A percentile compares a stretch with the other conserved stretches of the same genome.
These are phyloP conservation scores for Tachystola acroxantha DNA, from an alignment of 2,888 invertebrate species.

Conservation along the genomic window DNA sequence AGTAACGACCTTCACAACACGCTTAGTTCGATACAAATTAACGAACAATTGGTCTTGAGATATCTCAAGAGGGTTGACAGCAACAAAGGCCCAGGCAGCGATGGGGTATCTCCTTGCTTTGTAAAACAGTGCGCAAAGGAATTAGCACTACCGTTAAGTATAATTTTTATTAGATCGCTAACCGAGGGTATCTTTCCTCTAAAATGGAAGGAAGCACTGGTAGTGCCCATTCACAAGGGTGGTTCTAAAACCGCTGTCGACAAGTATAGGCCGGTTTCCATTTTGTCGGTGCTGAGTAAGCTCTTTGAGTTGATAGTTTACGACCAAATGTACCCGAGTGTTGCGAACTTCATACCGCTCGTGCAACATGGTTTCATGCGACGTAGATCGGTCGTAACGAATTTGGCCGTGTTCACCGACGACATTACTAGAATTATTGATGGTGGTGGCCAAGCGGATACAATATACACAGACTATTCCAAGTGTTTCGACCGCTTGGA, in stretches of 20 bases:
- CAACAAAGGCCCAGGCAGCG: slow-evolving; percentile 3
- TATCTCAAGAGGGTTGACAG: neutral
- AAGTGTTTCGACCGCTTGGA: too few species aligned
- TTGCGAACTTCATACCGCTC: neutral
- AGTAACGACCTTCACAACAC: too few species aligned
- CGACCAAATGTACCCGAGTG: neutral
- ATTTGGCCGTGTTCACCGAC: neutral
- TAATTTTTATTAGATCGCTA: slow-evolving; percentile 1
- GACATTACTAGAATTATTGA: neutral
- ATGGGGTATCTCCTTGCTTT: neutral
- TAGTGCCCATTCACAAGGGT: slow-evolving; percentile 8
- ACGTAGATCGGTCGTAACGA: neutral
- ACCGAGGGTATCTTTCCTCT: slow-evolving; percentile 2
- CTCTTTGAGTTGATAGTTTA: slow-evolving; percentile 2
- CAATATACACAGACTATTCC: too few species aligned
- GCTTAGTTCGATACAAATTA: neutral
- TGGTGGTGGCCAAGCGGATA: too few species aligned
- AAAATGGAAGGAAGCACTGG: slow-evolving; percentile 6
- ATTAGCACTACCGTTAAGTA: neutral
- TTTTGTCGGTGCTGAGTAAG: slow-evolving; percentile 6
- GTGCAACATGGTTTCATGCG: slow-evolving; percentile 6
- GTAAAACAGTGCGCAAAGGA: neutral
- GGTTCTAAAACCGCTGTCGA: slow-evolving; percentile 1
- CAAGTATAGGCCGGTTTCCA: slow-evolving; percentile 9
- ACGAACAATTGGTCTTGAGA: neutral